Percentiles rank a stretch among this genome's conserved stretches.
These are phyloP conservation scores for Incurvaria masculella DNA, from an alignment of 2,888 invertebrate species.

Conservation along the genomic window DNA sequence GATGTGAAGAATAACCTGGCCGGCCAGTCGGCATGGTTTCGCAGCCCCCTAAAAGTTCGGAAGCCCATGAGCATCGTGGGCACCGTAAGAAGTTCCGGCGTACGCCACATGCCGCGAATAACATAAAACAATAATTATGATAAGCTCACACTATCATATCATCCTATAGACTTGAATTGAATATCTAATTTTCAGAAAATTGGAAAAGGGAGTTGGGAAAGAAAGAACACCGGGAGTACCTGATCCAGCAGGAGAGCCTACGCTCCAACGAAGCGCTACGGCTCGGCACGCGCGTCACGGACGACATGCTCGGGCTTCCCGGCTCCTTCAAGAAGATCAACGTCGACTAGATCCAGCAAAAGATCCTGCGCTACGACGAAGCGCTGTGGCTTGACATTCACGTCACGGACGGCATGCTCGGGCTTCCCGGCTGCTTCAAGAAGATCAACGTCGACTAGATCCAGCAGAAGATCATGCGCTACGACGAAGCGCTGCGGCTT, in stretches of 20 bases:
- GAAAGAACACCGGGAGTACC: not conserved
- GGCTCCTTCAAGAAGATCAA: not conserved
- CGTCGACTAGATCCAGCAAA: not conserved
- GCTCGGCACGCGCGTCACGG: not conserved
- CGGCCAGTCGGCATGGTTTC: too few relatives aligned
- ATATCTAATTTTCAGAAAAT: constrained; percentile 1
- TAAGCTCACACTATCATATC: too few relatives aligned
- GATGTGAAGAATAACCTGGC: too few relatives aligned
- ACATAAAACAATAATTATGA: too few relatives aligned
- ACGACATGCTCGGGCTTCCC: not conserved
- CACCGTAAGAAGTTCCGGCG: too few relatives aligned
- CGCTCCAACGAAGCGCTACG: not conserved
- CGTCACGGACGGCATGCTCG: not conserved
- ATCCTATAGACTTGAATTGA: too few relatives aligned
- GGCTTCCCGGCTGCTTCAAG: not conserved
- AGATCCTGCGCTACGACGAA: constrained; percentile 1
- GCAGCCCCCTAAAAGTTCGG: too few relatives aligned
- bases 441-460: not conserved
- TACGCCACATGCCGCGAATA: too few relatives aligned
- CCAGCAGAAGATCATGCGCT: not conserved
- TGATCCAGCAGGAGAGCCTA: constrained; percentile 1
- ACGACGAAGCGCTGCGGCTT: not conserved
- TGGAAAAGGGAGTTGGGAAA: constrained; percentile 2
- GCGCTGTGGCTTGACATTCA: not conserved
- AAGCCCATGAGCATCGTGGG: too few relatives aligned